Evolutionary conservation across 2,797 vertebrate species (phyloP), one percentile per base, ranked within the genome.

Genomic region (Chromis chromis): DNA sequence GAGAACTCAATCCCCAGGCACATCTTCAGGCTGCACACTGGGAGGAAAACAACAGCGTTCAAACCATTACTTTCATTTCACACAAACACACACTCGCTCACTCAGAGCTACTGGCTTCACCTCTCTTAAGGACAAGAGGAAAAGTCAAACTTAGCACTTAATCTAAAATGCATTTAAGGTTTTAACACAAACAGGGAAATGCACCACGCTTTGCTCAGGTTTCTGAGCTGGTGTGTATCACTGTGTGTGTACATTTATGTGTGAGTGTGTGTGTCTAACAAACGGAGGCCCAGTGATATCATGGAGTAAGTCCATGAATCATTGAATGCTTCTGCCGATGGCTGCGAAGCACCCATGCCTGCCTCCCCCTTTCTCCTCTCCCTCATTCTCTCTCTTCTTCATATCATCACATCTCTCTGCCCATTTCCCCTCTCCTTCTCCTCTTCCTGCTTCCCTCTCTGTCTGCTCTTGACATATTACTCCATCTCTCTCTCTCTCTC

Each of bases 1-100:
- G 64, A 84, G 56, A 46, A 42, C 55, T 79, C 69, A 48, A 52
- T 91, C 89, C 85, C 88, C 75, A 66, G 86, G 83, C 79, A 59
- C 75, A 67, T 78, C 76, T 67, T 70, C 53, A 79, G 74, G 80
- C 66, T 71, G 60, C 53, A 49, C 61, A 53, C 65, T 44, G 66
- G 53, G 27, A 72, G 66, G 68, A 75, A 82, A 80, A 83, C 57
- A 82, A 72, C 46, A 52, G 62, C 14, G 31, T 40, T 58, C 28
- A 81, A 78, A 66, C 68, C 59, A 33, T 70, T 78, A 49, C 69
- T 74, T 80, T 75, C 13, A 76, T 71, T 63, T 65, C 42, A 74
- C 49, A 59, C 48, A 46, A 53, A 62, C 57, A 65, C 56, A 74
- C 39, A 57, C n/a, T 52, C 58, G 65, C 55, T 44, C 36, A 61